A percentile compares a stretch with the other conserved stretches of the same genome.
Evolutionary conservation across 2,113 vertebrate species (phyloP).

Genomic region (Bucco capensis): DNA sequence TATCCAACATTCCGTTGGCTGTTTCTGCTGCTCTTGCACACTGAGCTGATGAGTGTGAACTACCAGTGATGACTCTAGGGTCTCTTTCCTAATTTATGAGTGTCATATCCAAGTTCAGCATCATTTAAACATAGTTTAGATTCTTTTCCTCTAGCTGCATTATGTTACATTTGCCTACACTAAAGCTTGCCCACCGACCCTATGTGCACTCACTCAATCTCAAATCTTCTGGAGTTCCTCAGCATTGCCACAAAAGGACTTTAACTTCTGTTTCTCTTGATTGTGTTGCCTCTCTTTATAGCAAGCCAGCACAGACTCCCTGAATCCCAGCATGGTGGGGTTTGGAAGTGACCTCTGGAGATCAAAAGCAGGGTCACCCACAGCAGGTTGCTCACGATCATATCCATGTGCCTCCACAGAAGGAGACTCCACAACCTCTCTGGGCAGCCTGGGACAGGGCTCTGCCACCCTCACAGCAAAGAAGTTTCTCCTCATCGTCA

Average conservation of each 20-base stretch:
- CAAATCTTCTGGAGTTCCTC: neutral
- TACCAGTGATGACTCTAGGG: neutral
- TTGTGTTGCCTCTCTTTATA: neutral
- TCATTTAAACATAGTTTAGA: neutral
- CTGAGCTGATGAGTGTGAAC: neutral
- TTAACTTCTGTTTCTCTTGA: neutral
- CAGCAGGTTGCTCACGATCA: too few species aligned
- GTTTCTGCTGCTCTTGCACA: neutral
- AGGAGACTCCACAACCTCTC: too few species aligned
- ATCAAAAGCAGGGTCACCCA: too few species aligned
- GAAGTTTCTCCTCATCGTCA: too few species aligned
- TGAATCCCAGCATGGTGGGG: too few species aligned
- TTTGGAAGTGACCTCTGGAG: too few species aligned
- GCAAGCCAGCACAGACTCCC: neutral
- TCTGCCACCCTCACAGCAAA: too few species aligned
- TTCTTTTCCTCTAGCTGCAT: neutral
- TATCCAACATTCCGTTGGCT: neutral
- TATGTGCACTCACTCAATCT: neutral
- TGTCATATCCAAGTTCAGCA: neutral
- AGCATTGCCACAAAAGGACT: neutral
- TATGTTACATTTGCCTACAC: neutral
- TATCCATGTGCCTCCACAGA: too few species aligned
- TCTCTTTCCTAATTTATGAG: neutral
- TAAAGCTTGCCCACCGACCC: neutral
- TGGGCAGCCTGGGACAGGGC: too few species aligned